Percentiles rank a stretch among this genome's conserved stretches.
These are phyloP conservation scores for Dichetophora obliterata DNA, from an alignment of 2,888 invertebrate species.

Conservation along the genomic window DNA sequence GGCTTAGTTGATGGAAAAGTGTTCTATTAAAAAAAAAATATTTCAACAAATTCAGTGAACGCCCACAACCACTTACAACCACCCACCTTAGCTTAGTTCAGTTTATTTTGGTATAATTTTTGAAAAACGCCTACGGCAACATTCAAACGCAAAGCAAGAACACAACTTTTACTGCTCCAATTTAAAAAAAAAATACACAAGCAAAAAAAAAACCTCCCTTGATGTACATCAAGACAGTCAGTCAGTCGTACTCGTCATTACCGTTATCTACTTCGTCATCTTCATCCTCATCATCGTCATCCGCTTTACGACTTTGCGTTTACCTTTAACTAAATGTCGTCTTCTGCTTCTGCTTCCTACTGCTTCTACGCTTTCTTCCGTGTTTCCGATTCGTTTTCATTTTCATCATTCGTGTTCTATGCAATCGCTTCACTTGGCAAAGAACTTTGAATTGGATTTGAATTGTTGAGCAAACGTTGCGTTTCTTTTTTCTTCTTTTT, in stretches of 20 bases:
- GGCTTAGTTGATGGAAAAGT: neutral
- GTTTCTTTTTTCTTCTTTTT: neutral
- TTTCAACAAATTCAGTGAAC: conserved; percentile 26
- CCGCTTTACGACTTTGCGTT: neutral
- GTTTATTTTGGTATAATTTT: conserved; percentile 60
- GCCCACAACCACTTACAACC: conserved; percentile 23
- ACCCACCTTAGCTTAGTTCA: conserved; percentile 41
- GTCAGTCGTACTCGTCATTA: conserved; percentile 8
- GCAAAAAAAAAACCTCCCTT: neutral
- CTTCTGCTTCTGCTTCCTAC: neutral
- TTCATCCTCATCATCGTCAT: neutral
- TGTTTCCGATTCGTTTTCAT: conserved; percentile 1
- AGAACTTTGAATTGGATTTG: conserved; percentile 32
- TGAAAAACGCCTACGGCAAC: conserved; percentile 62
- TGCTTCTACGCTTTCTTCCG: neutral
- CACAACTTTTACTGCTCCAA: conserved; percentile 39
- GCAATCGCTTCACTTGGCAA: conserved; percentile 30
- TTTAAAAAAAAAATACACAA: neutral
- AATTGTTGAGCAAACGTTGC: conserved; percentile 12
- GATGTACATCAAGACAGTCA: neutral
- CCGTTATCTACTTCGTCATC: neutral
- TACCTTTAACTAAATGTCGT: neutral
- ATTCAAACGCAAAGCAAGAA: conserved; percentile 59
- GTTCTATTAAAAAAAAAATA: conserved; percentile 9
- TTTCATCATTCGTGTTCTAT: conserved; percentile 4